Conservation (phyloP, 2,113 vertebrate genomes). For the Pachypanchax playfairii region DNA sequence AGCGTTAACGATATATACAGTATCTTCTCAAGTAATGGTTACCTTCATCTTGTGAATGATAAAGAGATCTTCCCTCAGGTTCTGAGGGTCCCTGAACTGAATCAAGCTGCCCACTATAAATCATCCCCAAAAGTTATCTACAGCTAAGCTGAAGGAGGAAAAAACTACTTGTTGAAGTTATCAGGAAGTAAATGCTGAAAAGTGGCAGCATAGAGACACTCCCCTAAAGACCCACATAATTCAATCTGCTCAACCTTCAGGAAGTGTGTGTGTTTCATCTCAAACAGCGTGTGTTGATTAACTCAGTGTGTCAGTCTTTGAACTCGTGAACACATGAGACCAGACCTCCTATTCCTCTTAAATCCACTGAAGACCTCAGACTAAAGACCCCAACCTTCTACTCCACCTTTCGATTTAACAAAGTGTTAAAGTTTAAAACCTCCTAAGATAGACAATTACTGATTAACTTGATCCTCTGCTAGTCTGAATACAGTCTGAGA, state of each 20-base stretch:
- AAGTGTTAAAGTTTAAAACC: neutral
- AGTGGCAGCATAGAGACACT: neutral
- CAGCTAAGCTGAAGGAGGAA: neutral
- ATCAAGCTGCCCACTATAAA: neutral
- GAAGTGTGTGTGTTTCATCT: slow-evolving; percentile 14
- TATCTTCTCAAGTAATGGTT: no score
- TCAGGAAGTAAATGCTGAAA: slow-evolving; percentile 2
- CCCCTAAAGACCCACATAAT: slow-evolving; percentile 28
- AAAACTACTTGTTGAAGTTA: slow-evolving; percentile 2
- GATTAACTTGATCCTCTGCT: neutral
- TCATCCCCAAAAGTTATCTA: neutral
- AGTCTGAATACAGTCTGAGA: neutral
- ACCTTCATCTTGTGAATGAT: no score
- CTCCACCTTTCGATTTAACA: slow-evolving; percentile 11
- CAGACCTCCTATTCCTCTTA: neutral
- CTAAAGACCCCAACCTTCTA: neutral
- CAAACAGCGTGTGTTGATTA: slow-evolving; percentile 33
- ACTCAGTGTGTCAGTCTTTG: slow-evolving; percentile 31
- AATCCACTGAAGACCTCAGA: slow-evolving; percentile 23
- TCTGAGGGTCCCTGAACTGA: neutral
- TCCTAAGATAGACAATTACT: neutral
- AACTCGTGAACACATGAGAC: slow-evolving; percentile 33
- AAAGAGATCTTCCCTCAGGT: neutral
- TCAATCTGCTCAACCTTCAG: slow-evolving; percentile 30
- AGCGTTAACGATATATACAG: no score